Base-by-base conservation (phyloP, 92 coral and sea anemone genomes). In the Galaxea fascicularis region DNA sequence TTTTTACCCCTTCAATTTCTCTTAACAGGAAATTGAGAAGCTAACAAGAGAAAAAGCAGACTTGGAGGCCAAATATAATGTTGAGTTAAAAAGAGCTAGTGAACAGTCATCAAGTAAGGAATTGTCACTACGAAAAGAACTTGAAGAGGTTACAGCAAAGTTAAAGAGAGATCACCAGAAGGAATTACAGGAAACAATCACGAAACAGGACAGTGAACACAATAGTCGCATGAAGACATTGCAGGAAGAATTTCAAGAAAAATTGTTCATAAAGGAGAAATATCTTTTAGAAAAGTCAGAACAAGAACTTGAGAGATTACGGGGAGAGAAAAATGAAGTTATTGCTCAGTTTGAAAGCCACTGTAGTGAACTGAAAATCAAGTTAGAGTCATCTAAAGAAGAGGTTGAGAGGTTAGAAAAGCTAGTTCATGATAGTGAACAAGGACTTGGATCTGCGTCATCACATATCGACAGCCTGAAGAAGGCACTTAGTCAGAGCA, bases 361-460 rank as follows among this genome's bases (percentile, higher is more conserved):
- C 44, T 90, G 89, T 20, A 60, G 63, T 71, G 94, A 94, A 29
- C 73, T 96, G 64, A 88, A 89, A 90, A 87, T 73, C 57, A 90
- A 92, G 88, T 81, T 91, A 57, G 78, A 85, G 74, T 72, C 73
- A 53, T 85, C 88, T 29, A 91, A 84, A 49, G 77, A 78, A 18
- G 93, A 96, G 79, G 94, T 92, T 0, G 88, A 89, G 74, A 92
- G 92, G 44, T 75, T 96, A 52, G 86, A 90, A 58, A 88, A 85
- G 27, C 53, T 90, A 26, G 95, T 96, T 13, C 89, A 86, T 44
- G 97, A 96, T 66, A 90, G 98, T 74, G 98, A 96, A 75, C 88
- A 87, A 58, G 99, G 99, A 44, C 95, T 96, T 54, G 98, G 99
- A 22, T 96, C 98, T 24, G 98, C 95, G 14, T 94, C 98, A 39